These are phyloP conservation scores for Yponomeuta malinellus DNA, from an alignment of 2,888 invertebrate species.

Conservation along the genomic window DNA sequence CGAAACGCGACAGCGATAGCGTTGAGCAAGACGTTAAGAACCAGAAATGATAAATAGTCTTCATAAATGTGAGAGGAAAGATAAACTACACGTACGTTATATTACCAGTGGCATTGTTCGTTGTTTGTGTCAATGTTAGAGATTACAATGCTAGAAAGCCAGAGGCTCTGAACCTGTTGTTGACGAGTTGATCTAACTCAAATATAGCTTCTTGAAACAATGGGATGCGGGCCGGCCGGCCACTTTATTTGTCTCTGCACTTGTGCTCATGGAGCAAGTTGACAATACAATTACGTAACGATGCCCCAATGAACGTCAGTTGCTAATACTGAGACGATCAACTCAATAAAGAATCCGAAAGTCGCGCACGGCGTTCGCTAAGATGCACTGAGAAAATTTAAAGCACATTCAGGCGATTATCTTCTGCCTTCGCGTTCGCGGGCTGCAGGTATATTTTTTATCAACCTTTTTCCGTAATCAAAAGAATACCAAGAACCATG, in stretches of 20 bases:
- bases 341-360: conserved; percentile 10
- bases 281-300: conserved; percentile 46
- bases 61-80: conserved; percentile 10
- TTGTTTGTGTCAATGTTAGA: conserved; percentile 3
- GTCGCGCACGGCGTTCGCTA: conserved; percentile 9
- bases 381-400: conserved; percentile 22
- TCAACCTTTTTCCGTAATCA: conserved; percentile 4
- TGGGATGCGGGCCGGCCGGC: conserved; percentile 52
- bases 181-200: not conserved
- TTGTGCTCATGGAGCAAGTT: conserved; percentile 38
- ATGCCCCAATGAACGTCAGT: conserved; percentile 32
- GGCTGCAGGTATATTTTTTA: conserved; percentile 7
- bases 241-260: conserved; percentile 33
- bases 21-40: not conserved
- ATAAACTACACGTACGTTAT: conserved; percentile 8
- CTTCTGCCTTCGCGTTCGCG: conserved; percentile 23
- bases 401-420: conserved; percentile 16
- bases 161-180: not conserved
- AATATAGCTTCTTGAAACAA: conserved; percentile 33
- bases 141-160: not conserved
- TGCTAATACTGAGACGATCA: not conserved
- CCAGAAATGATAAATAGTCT: conserved; percentile 7
- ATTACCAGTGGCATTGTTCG: not conserved
- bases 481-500: too few relatives aligned
- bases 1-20: conserved; percentile 4